Evolutionary conservation across 2,797 vertebrate genomes (phyloP), one percentile per base, ranked within the genome.

Genomic region (Spondyliosoma cantharus): DNA sequence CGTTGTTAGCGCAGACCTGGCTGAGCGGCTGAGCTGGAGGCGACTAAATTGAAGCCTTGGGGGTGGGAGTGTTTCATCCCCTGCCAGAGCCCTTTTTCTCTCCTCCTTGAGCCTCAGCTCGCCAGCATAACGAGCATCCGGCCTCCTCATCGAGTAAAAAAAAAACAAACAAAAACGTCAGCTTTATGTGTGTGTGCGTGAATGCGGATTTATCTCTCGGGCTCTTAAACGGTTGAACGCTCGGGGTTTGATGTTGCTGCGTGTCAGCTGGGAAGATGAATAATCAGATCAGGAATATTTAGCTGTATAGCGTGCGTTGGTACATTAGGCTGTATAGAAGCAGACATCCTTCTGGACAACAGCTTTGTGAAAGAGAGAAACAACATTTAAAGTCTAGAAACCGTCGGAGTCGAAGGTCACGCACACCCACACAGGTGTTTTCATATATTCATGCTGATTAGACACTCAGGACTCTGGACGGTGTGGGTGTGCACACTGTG

Each of bases 41-140:
- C n/a, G 67, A 60, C 82, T 78, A 71, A 89, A 83, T 79, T 68
- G 63, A 86, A 90, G 86, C 83, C 76, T 81, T 20, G n/a, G 71
- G 75, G 78, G 58, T 16, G 50, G 24, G 49, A 45, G 48, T 64
- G 62, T 86, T 92, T 93, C 79, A 92, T 91, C 76, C 46, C 22
- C 67, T 79, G 87, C 87, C 90, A 91, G 81, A 82, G 58, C 64
- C 81, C 37, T 37, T 71, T 76, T 80, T 68, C 73, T 78, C 61
- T 76, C 22, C 32, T 83, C 71, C 57, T 82, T 73, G 52, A 76
- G 79, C 76, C 79, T 67, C 68, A 42, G 80, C 81, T 67, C 58
- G 60, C 79, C 77, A 49, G 43, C 72, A 81, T 80, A 83, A 86
- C 32, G 54, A 87, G 84, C 67, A 82, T 54, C 72, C 50, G 2